Evolutionary conservation across 1,140 invertebrate species (phyloP).

Genomic region (Drosophila kikkawai): DNA sequence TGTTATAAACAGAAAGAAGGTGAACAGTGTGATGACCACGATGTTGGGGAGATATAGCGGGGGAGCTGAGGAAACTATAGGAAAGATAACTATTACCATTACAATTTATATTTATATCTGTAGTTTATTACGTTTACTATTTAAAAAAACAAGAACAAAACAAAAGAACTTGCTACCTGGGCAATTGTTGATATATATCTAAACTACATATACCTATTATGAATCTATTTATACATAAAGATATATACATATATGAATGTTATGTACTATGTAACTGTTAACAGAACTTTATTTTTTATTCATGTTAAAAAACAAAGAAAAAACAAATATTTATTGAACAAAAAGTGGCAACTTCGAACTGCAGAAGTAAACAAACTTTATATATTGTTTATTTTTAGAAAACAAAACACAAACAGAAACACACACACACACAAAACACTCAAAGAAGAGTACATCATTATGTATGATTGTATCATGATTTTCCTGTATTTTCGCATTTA

Average conservation of each 20-base stretch:
- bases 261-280: conserved; percentile 65
- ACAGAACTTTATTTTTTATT: conserved; percentile 75
- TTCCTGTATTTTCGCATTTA: conserved; percentile 79
- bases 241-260: conserved; percentile 62
- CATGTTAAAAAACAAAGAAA: conserved; percentile 47
- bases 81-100: conserved; percentile 60
- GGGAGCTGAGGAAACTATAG: conserved; percentile 1
- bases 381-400: conserved; percentile 49
- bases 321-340: conserved; percentile 57
- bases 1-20: conserved; percentile 49
- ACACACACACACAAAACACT: conserved; percentile 18
- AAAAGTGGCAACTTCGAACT: conserved; percentile 28
- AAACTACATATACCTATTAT: conserved; percentile 48
- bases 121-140: conserved; percentile 66
- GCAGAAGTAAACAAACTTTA: conserved; percentile 38
- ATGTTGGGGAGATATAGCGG: background rate
- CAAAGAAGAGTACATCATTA: conserved; percentile 21
- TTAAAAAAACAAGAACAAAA: conserved; percentile 28
- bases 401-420: conserved; percentile 18
- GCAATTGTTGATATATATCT: conserved; percentile 81
- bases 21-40: conserved; percentile 27
- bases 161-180: conserved; percentile 69
- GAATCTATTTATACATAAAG: conserved; percentile 56
- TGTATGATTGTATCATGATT: conserved; percentile 34
- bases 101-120: conserved; percentile 63